Percentiles rank a stretch among this genome's conserved stretches.
Evolutionary conservation across 2,113 vertebrate species (phyloP).

Genomic region (Microtus oregoni): DNA sequence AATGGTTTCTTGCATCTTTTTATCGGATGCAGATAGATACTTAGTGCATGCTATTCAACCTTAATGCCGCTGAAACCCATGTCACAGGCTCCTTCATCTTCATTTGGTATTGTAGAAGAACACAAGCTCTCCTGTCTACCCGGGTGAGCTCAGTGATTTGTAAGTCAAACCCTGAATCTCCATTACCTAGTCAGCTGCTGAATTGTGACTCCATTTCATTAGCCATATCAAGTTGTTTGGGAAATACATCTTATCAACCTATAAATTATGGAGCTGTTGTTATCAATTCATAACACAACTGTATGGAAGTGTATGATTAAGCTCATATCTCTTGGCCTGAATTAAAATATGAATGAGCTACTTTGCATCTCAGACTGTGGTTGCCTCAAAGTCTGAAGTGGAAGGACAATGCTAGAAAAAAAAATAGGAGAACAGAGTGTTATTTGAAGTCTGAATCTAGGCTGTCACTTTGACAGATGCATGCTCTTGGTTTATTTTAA

Average conservation of each 20-base stretch:
- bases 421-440: slow-evolving; percentile 69
- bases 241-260: slow-evolving; percentile 79
- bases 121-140: background rate
- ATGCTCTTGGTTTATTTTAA: slow-evolving; percentile 75
- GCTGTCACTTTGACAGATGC: slow-evolving; percentile 82
- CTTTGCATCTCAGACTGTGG: slow-evolving; percentile 63
- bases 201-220: slow-evolving; percentile 73
- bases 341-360: slow-evolving; percentile 76
- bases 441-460: slow-evolving; percentile 78
- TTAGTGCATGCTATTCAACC: background rate
- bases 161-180: slow-evolving; percentile 70
- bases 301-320: slow-evolving; percentile 69
- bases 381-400: slow-evolving; percentile 76
- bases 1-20: background rate
- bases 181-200: slow-evolving; percentile 70
- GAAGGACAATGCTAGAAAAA: slow-evolving; percentile 55
- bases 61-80: background rate
- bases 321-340: slow-evolving; percentile 62
- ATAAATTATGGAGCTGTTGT: slow-evolving; percentile 73
- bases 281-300: slow-evolving; percentile 70
- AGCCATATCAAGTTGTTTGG: slow-evolving; percentile 68
- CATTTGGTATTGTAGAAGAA: slow-evolving; percentile 46
- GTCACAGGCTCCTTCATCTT: background rate
- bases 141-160: slow-evolving; percentile 68
- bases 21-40: background rate